Percentiles rank a stretch among this genome's conserved stretches.
Conservation (phyloP, 2,113 vertebrate genomes). For the Blennius ocellaris region DNA sequence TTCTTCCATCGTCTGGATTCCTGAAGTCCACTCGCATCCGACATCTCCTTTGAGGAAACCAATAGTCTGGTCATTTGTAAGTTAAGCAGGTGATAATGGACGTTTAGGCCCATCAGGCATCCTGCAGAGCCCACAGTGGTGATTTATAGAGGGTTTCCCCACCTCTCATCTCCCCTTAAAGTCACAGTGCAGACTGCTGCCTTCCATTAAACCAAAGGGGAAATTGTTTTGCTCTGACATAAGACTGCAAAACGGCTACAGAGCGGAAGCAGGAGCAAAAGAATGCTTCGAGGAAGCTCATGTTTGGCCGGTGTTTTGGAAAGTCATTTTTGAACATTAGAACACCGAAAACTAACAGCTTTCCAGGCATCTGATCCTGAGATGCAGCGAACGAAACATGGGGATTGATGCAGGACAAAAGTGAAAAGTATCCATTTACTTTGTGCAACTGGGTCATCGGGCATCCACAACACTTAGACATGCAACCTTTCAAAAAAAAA, state of each 20-base stretch:
- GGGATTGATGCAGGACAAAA: too few relatives aligned
- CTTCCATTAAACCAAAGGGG: conserved; percentile 47
- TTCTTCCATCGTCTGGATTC: conserved; percentile 17
- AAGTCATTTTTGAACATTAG: conserved; percentile 28
- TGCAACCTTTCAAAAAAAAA: neutral
- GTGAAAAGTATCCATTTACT: conserved; percentile 5
- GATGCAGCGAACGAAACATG: neutral
- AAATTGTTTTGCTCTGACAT: conserved; percentile 62
- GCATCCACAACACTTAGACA: neutral
- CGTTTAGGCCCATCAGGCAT: neutral
- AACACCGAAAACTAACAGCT: conserved; percentile 1
- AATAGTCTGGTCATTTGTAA: neutral
- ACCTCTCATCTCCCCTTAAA: conserved; percentile 8
- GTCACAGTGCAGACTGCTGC: conserved; percentile 16
- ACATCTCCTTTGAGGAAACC: conserved; percentile 1
- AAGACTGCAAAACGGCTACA: conserved; percentile 36
- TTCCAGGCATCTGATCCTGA: conserved; percentile 1
- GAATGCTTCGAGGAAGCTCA: conserved; percentile 10
- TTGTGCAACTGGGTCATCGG: neutral
- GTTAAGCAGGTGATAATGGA: neutral
- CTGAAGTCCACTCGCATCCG: conserved; percentile 18
- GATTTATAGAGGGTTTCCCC: neutral
- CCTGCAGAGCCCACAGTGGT: neutral
- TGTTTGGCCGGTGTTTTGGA: conserved; percentile 28
- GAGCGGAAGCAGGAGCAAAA: conserved; percentile 1